Evolutionary conservation across 1,140 invertebrate species (phyloP).

Genomic region (Ladona fulva): DNA sequence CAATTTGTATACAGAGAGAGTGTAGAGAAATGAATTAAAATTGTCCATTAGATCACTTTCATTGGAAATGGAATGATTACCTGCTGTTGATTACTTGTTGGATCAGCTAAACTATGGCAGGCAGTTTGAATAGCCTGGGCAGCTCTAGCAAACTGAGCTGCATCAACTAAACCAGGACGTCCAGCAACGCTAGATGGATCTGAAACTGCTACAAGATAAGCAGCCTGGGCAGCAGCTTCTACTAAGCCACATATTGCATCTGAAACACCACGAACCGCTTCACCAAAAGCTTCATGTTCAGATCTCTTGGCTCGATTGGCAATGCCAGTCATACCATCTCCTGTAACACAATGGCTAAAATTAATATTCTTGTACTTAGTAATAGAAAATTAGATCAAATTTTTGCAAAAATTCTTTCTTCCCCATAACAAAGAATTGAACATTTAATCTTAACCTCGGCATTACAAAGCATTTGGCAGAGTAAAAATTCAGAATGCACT

Average conservation of each 20-base stretch:
- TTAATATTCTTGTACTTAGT: too few relatives aligned
- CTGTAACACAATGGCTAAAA: conserved; percentile 32
- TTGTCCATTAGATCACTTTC: too few relatives aligned
- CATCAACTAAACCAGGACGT: conserved; percentile 82
- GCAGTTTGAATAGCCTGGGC: conserved; percentile 82
- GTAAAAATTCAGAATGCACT: too few relatives aligned
- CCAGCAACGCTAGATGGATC: conserved; percentile 87
- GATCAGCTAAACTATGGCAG: conserved; percentile 69
- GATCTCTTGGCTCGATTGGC: conserved; percentile 83
- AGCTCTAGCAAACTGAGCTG: conserved; percentile 77
- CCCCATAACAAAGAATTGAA: too few relatives aligned
- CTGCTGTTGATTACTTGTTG: conserved; percentile 71
- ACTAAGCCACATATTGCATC: conserved; percentile 83
- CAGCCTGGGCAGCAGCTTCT: conserved; percentile 89
- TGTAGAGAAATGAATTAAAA: too few relatives aligned
- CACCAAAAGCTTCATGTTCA: conserved; percentile 79
- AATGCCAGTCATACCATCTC: conserved; percentile 90
- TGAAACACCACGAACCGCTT: conserved; percentile 74
- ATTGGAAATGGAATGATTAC: conserved; percentile 27
- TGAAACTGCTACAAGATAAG: conserved; percentile 87
- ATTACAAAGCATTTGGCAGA: too few relatives aligned
- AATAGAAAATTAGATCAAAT: background rate
- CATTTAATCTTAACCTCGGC: too few relatives aligned
- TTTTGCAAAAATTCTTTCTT: background rate
- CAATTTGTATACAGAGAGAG: too few relatives aligned